Base-by-base conservation (phyloP, 2,113 vertebrate genomes). In the Rhynchopsitta pachyrhyncha region DNA sequence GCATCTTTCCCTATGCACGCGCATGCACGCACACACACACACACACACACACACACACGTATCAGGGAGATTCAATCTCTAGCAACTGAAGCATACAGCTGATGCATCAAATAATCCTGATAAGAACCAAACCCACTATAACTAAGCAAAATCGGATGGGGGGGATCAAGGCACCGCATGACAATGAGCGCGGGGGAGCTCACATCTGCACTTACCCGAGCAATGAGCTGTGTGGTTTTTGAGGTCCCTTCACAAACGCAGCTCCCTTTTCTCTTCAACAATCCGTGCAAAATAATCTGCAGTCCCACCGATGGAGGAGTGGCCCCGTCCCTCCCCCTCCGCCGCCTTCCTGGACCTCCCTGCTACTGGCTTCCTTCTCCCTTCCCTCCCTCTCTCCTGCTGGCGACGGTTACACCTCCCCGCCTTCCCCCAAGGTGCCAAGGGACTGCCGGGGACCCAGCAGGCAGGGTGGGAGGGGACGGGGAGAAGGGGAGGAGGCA, bases 231-330 rank as follows among this genome's bases (percentile, higher is more conserved):
- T 83, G 87, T 82, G 57, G 57, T 19, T 96, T 92, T 83, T 92
- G 82, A 50, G 49, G 81, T 92, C 80, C 71, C 71, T 82, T 86
- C 94, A 60, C 86, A 88, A 97, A 92, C 25, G 95, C 85, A 95
- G 96, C 90, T 97, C 90, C 92, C 94, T 97, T 97, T 97, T 97
- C 94, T 96, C 97, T 94, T 97, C 94, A 96, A 78, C 91, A 98
- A 98, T 97, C 97, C 98, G 98, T 97, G 95, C 94, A 97, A 98
- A 97, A 98, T 97, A 98, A 98, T 97, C 97, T 97, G 98, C 97
- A 97, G 98, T 97, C 97, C 98, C 97, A 69, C 87, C 84, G 84
- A 89, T 2, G 57, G 94, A 97, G 97, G 97, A 98, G 95, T 93
- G 95, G 79, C 93, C 86, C 91, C 71, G 81, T 88, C 86, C 93